Conservation (phyloP, 2,113 vertebrate genomes). For the Hydrochoerus hydrochaeris region DNA sequence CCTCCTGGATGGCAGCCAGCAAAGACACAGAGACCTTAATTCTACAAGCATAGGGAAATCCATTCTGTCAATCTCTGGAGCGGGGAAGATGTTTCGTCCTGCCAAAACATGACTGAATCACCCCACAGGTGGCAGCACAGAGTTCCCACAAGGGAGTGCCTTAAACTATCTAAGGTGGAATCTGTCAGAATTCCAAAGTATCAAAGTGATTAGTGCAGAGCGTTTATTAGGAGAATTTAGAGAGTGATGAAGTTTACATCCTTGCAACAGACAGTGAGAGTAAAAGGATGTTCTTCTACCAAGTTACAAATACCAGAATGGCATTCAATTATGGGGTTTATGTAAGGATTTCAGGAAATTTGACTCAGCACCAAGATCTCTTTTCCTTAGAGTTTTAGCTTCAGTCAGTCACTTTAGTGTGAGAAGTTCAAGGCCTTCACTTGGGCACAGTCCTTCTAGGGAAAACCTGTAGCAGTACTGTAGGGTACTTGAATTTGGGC, state of each 20-base stretch:
- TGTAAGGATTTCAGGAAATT: neutral
- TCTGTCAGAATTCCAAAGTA: neutral
- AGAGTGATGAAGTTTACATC: neutral
- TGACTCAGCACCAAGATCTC: neutral
- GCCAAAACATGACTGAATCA: neutral
- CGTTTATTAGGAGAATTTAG: neutral
- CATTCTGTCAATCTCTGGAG: neutral
- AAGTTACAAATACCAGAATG: neutral
- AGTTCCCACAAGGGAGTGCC: neutral
- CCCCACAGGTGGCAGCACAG: neutral
- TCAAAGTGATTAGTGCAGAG: neutral
- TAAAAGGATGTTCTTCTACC: neutral
- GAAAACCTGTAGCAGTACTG: neutral
- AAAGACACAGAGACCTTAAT: neutral
- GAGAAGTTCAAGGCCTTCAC: neutral
- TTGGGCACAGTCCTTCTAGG: neutral
- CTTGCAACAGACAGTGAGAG: neutral
- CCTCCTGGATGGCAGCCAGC: neutral
- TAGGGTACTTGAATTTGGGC: neutral
- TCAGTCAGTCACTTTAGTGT: neutral
- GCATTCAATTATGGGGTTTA: neutral
- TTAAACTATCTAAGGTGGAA: neutral
- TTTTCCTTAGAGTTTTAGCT: neutral
- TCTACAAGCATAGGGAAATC: neutral
- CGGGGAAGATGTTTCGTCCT: neutral